Evolutionary conservation across 2,113 vertebrate species (phyloP).

Genomic region (Sterna hirundo): DNA sequence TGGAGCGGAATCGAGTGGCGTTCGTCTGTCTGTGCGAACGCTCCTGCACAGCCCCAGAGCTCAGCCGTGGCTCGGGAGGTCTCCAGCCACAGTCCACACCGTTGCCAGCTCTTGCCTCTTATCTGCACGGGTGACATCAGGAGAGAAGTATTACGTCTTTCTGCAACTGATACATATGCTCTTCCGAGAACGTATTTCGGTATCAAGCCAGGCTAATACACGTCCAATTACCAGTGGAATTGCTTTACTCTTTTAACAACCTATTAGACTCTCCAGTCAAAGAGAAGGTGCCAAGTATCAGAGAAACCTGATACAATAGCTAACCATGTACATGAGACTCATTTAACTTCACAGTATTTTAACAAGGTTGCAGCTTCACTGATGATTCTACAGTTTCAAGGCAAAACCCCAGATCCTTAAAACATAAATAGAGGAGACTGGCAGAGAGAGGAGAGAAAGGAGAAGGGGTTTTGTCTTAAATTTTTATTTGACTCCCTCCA

Average conservation of each 20-base stretch:
- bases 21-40: neutral
- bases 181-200: neutral
- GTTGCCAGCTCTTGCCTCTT: neutral
- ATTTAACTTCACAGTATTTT: neutral
- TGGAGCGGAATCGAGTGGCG: accelerated
- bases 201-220: neutral
- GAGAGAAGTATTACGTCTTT: neutral
- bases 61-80: neutral
- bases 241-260: neutral
- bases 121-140: neutral
- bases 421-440: neutral
- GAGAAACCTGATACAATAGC: neutral
- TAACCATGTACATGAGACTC: neutral
- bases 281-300: neutral
- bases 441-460: neutral
- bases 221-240: neutral
- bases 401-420: neutral
- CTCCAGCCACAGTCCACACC: neutral
- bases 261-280: neutral
- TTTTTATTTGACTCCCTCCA: neutral
- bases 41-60: neutral
- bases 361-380: neutral
- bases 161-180: neutral
- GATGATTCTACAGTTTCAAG: neutral
- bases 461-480: neutral